phyloP scores from a whole-genome alignment of 2,797 vertebrate genomes.

The Meriones psammophilus region DNA sequence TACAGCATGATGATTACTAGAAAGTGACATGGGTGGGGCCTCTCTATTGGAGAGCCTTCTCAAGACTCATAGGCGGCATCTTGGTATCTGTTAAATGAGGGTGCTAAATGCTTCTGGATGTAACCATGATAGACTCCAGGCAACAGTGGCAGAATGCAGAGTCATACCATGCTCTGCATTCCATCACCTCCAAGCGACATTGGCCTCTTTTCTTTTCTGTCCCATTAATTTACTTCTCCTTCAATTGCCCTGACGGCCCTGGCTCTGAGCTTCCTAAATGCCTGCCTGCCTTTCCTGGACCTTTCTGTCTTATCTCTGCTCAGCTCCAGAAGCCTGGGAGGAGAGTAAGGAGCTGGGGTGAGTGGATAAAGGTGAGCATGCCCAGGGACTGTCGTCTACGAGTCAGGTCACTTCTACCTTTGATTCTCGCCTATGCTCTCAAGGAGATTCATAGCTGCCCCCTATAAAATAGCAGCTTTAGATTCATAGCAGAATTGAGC shows the following conservation, averaged over 20 bases:
- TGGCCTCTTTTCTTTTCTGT: conserved; percentile 60
- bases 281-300: neutral
- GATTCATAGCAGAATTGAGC: neutral
- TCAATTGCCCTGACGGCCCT: neutral
- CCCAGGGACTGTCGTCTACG: neutral
- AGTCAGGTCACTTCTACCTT: neutral
- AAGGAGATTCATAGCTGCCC: neutral
- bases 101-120: neutral
- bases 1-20: neutral
- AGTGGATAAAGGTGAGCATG: neutral
- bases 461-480: neutral
- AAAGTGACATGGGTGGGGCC: neutral
- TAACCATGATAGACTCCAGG: neutral
- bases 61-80: neutral
- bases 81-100: neutral
- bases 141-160: neutral
- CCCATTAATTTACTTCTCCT: conserved; percentile 43
- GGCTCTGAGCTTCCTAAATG: neutral
- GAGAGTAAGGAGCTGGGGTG: neutral
- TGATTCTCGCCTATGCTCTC: neutral
- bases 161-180: neutral
- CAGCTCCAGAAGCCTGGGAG: neutral
- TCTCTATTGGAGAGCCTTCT: neutral
- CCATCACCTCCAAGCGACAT: conserved; percentile 57
- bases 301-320: conserved; percentile 24